Conservation (phyloP, 1,140 invertebrate species). For the Sesamia nonagrioides region DNA sequence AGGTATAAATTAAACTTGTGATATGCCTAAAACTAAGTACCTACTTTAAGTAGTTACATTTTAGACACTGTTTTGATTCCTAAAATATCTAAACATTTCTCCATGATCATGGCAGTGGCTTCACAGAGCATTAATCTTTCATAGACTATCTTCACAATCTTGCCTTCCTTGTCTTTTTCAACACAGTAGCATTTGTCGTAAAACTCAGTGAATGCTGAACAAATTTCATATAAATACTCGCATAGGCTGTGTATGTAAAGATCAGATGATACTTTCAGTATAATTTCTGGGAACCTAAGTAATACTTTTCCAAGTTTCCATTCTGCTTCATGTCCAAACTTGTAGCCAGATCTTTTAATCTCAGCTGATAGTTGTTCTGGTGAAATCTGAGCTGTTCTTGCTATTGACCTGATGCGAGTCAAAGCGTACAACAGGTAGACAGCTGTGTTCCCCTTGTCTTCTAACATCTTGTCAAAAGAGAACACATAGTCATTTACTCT, state of each 20-base stretch:
- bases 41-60: constrained; percentile 90
- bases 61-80: constrained; percentile 96
- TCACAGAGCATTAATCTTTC: constrained; percentile 97
- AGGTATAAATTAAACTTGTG: constrained; percentile 34
- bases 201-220: constrained; percentile 98
- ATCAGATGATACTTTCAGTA: constrained; percentile 94
- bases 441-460: constrained; percentile 99
- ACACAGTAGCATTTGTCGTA: constrained; percentile 99
- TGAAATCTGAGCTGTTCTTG: constrained; percentile 91
- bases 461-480: constrained; percentile 99
- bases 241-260: constrained; percentile 96
- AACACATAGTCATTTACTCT: constrained; percentile 98
- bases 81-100: constrained; percentile 95
- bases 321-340: constrained; percentile 96
- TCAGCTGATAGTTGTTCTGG: constrained; percentile 87
- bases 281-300: constrained; percentile 95
- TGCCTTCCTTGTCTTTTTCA: constrained; percentile 93
- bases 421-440: constrained; percentile 99
- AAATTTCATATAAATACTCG: constrained; percentile 98
- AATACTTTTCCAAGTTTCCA: constrained; percentile 97
- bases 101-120: constrained; percentile 96
- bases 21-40: constrained; percentile 34
- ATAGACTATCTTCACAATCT: constrained; percentile 95
- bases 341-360: constrained; percentile 88
- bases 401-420: constrained; percentile 97